Base-by-base conservation (phyloP, 2,113 vertebrate genomes). In the Rhinoptilus africanus region DNA sequence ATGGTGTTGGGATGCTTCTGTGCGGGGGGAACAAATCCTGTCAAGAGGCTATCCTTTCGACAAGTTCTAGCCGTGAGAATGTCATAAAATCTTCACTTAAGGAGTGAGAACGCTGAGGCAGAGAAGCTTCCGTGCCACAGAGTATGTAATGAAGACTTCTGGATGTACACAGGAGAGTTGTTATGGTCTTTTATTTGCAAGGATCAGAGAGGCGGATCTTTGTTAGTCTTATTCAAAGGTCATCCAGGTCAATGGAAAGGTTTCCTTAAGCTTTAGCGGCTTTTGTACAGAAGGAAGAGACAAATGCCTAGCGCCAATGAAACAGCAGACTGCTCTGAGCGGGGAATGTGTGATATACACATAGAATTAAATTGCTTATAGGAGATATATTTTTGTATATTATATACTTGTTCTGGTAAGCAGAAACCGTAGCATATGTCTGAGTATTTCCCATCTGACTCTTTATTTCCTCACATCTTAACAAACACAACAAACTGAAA, bases 391-490 rank as follows among this genome's bases (percentile, higher is more conserved):
- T 75, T 75, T 39, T 75, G 71, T 60, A 23, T 34, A 50, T 63
- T 13, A n/a, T 7, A 16, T 5, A 2, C 7, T 87, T 85, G 79
- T 64, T 57, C 43, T 50, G 50, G 32, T 62, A 89, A 93, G 85
- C 50, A 95, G 91, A 91, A 91, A 89, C 22, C 53, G 76, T 41
- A 76, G 47, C 86, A 76, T 87, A 54, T 20, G 4, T 82, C 2
- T 2, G 22, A 82, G 24, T 51, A 56, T 92, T 96, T 94, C 72
- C 62, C 89, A 94, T 68, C 53, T 87, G 72, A 85, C 35, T 32
- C 26, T 90, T 96, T 93, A 95, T 93, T 95, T 94, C 64, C 32
- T 88, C 23, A 19, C 74, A 60, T 48, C 78, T 91, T 91, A 82
- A 95, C 43, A 96, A 78, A 93, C 28, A n/a, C 14, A 68, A 69